Evolutionary conservation across 2,888 invertebrate genomes (phyloP).

Genomic region (Aethes cnicana): DNA sequence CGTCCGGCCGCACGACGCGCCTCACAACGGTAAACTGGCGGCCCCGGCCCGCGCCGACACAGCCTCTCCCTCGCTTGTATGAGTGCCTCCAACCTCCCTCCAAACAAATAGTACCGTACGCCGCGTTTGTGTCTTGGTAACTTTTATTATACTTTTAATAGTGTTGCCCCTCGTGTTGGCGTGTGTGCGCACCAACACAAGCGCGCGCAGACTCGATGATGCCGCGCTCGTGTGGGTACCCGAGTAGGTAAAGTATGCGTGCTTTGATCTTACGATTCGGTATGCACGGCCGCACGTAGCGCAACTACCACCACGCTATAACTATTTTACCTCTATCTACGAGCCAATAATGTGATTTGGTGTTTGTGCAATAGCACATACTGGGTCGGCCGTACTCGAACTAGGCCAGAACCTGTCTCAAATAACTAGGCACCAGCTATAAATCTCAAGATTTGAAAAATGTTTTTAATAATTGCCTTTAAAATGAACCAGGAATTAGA

Average conservation of each 20-base stretch:
- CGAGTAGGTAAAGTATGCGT: constrained; percentile 78
- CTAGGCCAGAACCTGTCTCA: constrained; percentile 38
- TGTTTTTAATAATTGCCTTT: no score
- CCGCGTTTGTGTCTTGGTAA: constrained; percentile 76
- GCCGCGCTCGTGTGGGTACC: constrained; percentile 61
- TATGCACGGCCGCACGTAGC: constrained; percentile 79
- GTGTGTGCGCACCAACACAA: constrained; percentile 61
- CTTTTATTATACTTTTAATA: constrained; percentile 76
- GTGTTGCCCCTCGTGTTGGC: constrained; percentile 57
- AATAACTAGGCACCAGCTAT: constrained; percentile 33
- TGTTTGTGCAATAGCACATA: constrained; percentile 76
- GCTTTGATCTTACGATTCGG: constrained; percentile 82
- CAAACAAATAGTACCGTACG: constrained; percentile 81
- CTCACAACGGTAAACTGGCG: constrained; percentile 82
- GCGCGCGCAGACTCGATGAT: constrained; percentile 49
- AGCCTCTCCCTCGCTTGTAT: constrained; percentile 77
- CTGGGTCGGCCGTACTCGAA: constrained; percentile 53
- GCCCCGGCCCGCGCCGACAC: constrained; percentile 62
- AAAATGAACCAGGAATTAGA: no score
- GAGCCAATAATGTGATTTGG: constrained; percentile 77
- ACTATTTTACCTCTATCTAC: constrained; percentile 77
- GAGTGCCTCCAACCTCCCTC: constrained; percentile 81
- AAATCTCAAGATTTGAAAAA: no score
- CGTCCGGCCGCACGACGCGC: constrained; percentile 81
- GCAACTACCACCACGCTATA: constrained; percentile 60